Percentiles rank a stretch among this genome's conserved stretches.
These are phyloP conservation scores for Chlorospingus semifuscus DNA, from an alignment of 2,797 vertebrate genomes.

Conservation along the genomic window DNA sequence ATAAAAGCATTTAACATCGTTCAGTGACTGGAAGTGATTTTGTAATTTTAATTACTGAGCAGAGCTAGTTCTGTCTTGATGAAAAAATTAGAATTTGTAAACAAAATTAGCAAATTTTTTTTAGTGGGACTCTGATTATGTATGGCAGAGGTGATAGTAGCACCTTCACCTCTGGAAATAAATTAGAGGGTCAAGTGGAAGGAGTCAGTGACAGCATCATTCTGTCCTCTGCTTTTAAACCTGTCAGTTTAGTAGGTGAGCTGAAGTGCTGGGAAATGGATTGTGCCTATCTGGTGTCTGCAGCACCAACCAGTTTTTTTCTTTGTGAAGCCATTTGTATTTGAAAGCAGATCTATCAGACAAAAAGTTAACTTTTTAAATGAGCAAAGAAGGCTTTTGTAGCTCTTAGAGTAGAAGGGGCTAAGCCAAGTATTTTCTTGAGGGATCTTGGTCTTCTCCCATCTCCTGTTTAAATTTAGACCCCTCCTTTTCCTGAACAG, in stretches of 20 bases:
- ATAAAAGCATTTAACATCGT: not conserved
- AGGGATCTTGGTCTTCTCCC: not conserved
- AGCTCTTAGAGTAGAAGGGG: not conserved
- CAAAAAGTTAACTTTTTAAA: not conserved
- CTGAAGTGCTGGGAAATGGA: not conserved
- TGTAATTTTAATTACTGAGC: not conserved
- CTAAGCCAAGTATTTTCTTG: not conserved
- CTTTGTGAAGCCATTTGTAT: not conserved
- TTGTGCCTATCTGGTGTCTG: not conserved
- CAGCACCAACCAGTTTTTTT: not conserved
- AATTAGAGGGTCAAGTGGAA: not conserved
- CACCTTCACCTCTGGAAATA: not conserved
- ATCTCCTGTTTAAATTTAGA: not conserved
- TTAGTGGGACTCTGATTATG: not conserved
- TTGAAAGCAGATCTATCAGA: not conserved
- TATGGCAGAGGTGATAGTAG: not conserved
- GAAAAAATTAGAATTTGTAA: not conserved
- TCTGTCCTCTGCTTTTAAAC: not conserved
- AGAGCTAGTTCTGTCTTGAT: not conserved
- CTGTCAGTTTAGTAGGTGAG: not conserved
- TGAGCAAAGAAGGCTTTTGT: not conserved
- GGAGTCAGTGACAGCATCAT: not conserved
- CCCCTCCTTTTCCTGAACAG: not conserved
- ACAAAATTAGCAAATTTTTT: not conserved
- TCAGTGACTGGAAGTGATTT: not conserved